Percentiles rank a stretch among this genome's conserved stretches.
Conservation (phyloP, 2,797 vertebrate species). For the Darevskia mixta region DNA sequence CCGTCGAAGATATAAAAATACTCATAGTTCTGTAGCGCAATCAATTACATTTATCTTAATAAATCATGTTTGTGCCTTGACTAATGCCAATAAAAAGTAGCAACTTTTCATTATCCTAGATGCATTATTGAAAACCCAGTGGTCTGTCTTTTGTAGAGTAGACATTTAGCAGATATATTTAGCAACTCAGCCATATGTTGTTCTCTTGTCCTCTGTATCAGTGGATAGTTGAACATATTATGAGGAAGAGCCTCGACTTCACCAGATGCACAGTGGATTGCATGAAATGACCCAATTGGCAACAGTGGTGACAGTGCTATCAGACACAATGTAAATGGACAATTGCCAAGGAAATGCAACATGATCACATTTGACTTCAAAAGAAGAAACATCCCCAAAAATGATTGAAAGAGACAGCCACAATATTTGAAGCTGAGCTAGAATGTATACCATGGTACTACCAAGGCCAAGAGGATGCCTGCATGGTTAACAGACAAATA, state of each 20-base stretch:
- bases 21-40: neutral
- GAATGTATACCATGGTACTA: too few relatives aligned
- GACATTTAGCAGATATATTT: neutral
- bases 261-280: neutral
- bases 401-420: too few relatives aligned
- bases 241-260: neutral
- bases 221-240: neutral
- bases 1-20: neutral
- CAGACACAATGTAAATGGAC: too few relatives aligned
- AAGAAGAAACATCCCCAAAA: too few relatives aligned
- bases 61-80: neutral
- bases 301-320: too few relatives aligned
- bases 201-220: neutral
- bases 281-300: too few relatives aligned
- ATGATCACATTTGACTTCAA: too few relatives aligned
- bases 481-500: too few relatives aligned
- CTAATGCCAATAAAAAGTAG: neutral
- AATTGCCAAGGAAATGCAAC: too few relatives aligned
- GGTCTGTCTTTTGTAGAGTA: neutral
- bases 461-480: too few relatives aligned
- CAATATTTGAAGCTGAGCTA: too few relatives aligned
- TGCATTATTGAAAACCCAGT: neutral
- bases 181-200: neutral
- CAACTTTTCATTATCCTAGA: neutral
- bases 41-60: neutral